Evolutionary conservation across 2,113 vertebrate genomes (phyloP).

Genomic region (Himantopus leucocephalus): DNA sequence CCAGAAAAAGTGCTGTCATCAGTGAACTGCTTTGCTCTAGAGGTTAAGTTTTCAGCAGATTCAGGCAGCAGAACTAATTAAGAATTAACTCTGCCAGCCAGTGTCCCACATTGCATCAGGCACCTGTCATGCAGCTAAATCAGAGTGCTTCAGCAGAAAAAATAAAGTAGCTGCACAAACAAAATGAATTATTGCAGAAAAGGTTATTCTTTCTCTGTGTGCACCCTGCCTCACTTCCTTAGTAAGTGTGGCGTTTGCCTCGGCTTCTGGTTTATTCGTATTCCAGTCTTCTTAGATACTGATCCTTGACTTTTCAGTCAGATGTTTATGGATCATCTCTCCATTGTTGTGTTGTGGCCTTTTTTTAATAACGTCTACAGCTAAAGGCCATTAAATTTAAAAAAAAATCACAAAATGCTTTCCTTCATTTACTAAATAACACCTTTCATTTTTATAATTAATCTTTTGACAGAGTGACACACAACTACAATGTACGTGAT

Average conservation of each 20-base stretch:
- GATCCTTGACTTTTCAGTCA: background rate
- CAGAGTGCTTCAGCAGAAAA: background rate
- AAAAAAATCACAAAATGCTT: background rate
- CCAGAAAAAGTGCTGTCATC: conserved; percentile 42
- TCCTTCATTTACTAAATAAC: background rate
- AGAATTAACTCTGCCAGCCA: conserved; percentile 32
- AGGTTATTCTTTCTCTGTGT: background rate
- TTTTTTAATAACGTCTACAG: background rate
- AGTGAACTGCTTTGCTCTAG: conserved; percentile 27
- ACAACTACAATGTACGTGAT: rapidly evolving
- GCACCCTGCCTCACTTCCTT: background rate
- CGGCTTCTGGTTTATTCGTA: background rate
- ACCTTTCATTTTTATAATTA: background rate
- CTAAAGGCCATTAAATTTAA: background rate
- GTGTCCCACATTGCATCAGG: background rate
- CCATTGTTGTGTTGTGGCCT: background rate
- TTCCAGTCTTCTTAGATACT: background rate
- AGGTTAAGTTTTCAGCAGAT: conserved; percentile 39
- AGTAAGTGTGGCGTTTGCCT: rapidly evolving
- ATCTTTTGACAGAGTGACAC: background rate
- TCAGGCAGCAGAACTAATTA: conserved; percentile 57
- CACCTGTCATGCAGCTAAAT: background rate
- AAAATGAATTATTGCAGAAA: background rate
- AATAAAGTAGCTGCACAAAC: background rate
- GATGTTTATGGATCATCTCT: background rate